phyloP scores from a whole-genome alignment of 1,140 invertebrate species.

The Lycorma delicatula region DNA sequence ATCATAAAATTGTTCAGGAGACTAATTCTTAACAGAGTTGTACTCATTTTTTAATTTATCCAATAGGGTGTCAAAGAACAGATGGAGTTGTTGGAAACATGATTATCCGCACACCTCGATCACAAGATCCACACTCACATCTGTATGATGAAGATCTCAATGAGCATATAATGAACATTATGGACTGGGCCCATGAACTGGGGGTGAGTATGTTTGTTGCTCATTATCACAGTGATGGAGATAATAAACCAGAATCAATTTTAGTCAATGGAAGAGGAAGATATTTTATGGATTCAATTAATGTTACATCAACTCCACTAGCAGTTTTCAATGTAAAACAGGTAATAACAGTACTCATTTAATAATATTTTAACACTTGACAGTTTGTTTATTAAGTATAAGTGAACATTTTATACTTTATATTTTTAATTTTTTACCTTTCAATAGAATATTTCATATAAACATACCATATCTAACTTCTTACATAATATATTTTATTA shows the following conservation, averaged over 20 bases:
- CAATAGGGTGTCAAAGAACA: constrained; percentile 61
- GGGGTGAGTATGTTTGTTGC: constrained; percentile 60
- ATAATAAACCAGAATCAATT: constrained; percentile 68
- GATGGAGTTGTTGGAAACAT: constrained; percentile 73
- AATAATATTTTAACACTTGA: too few species aligned
- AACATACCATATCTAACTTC: too few species aligned
- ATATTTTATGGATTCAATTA: constrained; percentile 37
- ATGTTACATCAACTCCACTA: constrained; percentile 41
- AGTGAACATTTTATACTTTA: too few species aligned
- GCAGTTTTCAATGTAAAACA: constrained; percentile 49
- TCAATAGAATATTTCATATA: too few species aligned
- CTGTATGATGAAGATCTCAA: constrained; percentile 62
- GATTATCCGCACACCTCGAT: constrained; percentile 52
- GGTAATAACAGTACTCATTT: too few species aligned
- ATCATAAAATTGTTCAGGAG: too few species aligned
- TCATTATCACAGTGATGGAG: constrained; percentile 67
- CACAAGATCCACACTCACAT: constrained; percentile 45
- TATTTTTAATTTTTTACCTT: too few species aligned
- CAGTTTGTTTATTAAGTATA: too few species aligned
- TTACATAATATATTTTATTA: too few species aligned
- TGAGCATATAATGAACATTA: constrained; percentile 60
- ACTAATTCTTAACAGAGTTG: too few species aligned
- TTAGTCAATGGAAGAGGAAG: constrained; percentile 69
- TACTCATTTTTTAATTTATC: constrained; percentile 28
- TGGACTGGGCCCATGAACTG: constrained; percentile 69